Evolutionary conservation across 1,140 invertebrate species (phyloP).

Genomic region (Chrysomallon squamiferum): DNA sequence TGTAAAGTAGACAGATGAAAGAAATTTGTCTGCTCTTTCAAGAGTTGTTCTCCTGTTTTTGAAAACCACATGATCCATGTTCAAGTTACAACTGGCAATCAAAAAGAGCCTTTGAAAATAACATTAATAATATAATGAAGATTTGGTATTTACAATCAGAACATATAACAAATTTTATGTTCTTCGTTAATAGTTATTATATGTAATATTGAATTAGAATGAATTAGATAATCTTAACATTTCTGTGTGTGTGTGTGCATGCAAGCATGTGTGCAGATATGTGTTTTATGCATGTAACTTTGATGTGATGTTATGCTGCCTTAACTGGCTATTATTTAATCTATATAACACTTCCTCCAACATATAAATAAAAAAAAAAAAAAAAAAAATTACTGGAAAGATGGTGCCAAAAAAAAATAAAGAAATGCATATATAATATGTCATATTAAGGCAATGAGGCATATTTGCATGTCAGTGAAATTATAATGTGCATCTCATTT

Average conservation of each 20-base stretch:
- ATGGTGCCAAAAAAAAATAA: not conserved
- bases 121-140: not conserved
- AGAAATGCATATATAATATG: not conserved
- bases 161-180: not conserved
- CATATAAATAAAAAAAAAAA: not conserved
- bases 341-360: not conserved
- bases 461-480: not conserved
- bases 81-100: not conserved
- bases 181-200: not conserved
- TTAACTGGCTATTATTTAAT: not conserved
- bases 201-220: not conserved
- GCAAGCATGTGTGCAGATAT: not conserved
- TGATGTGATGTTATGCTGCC: not conserved
- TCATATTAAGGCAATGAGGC: not conserved
- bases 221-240: not conserved
- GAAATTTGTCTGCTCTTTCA: constrained; percentile 66
- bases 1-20: constrained; percentile 64
- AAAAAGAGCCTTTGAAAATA: not conserved
- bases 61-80: constrained; percentile 49
- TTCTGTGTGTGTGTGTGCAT: not conserved
- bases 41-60: constrained; percentile 66
- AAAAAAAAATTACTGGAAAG: not conserved
- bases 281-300: not conserved
- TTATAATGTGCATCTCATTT: not conserved
- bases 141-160: not conserved